These are phyloP conservation scores for Aulostomus chinensis DNA, from an alignment of 2,797 vertebrate genomes.

Conservation along the genomic window DNA sequence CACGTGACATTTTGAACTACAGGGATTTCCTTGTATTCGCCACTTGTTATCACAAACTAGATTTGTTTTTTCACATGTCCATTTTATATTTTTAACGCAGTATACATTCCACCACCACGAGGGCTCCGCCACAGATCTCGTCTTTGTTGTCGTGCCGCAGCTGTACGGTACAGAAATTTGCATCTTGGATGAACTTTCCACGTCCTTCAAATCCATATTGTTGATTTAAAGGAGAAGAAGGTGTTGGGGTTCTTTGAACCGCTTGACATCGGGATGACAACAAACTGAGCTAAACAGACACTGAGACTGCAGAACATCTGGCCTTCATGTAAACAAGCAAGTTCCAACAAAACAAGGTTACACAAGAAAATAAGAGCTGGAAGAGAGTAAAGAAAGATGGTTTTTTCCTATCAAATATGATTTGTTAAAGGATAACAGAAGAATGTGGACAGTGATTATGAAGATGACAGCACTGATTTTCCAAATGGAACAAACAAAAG, in stretches of 20 bases:
- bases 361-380: background rate
- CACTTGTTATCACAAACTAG: constrained; percentile 41
- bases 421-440: background rate
- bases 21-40: constrained; percentile 40
- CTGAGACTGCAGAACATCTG: background rate
- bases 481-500: too few species aligned
- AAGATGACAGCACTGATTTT: too few species aligned
- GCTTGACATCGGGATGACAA: constrained; percentile 1
- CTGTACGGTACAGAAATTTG: background rate
- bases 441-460: too few species aligned
- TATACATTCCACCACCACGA: constrained; percentile 33
- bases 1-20: constrained; percentile 10
- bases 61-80: constrained; percentile 34
- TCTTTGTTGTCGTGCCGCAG: constrained; percentile 10
- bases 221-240: background rate
- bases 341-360: background rate
- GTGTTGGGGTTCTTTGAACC: background rate
- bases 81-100: constrained; percentile 46
- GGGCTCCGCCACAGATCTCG: constrained; percentile 4
- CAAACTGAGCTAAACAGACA: background rate
- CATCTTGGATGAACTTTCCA: too few species aligned
- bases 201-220: too few species aligned
- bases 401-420: background rate
- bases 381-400: background rate
- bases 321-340: background rate